phyloP scores from a whole-genome alignment of 2,797 vertebrate genomes.

The Ambastaia sidthimunki region DNA sequence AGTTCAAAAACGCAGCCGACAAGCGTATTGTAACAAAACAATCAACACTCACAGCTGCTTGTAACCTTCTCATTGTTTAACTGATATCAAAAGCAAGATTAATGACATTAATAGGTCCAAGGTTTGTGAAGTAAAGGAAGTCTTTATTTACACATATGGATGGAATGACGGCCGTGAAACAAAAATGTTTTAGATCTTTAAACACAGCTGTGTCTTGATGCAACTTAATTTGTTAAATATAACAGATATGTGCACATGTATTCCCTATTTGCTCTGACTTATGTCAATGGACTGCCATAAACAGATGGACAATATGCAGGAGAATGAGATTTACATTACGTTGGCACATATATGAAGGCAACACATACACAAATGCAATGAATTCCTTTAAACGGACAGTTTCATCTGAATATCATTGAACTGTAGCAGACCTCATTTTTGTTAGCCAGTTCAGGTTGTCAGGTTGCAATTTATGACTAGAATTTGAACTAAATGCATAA shows the following conservation, averaged over 20 bases:
- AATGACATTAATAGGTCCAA: conserved; percentile 31
- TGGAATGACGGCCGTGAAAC: background rate
- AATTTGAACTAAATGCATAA: conserved; percentile 63
- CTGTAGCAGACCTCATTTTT: conserved; percentile 33
- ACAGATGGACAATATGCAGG: conserved; percentile 10
- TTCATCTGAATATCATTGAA: conserved; percentile 42
- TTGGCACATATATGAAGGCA: background rate
- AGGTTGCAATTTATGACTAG: conserved; percentile 61
- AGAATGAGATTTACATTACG: conserved; percentile 20
- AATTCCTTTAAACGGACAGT: conserved; percentile 31
- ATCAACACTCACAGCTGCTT: conserved; percentile 32
- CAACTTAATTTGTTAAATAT: conserved; percentile 8
- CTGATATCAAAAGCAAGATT: conserved; percentile 45
- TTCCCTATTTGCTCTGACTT: conserved; percentile 9
- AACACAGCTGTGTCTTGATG: conserved; percentile 27
- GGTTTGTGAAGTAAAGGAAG: conserved; percentile 18
- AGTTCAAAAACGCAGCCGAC: background rate
- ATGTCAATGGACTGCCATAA: conserved; percentile 3
- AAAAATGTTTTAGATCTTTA: background rate
- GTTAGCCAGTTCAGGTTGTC: conserved; percentile 33
- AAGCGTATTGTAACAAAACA: conserved; percentile 26
- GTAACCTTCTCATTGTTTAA: conserved; percentile 28
- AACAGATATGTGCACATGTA: conserved; percentile 5
- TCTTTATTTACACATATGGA: conserved; percentile 35
- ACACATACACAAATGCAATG: conserved; percentile 28